These are phyloP conservation scores for Sylvia borin DNA, from an alignment of 2,797 vertebrate genomes.

Conservation along the genomic window DNA sequence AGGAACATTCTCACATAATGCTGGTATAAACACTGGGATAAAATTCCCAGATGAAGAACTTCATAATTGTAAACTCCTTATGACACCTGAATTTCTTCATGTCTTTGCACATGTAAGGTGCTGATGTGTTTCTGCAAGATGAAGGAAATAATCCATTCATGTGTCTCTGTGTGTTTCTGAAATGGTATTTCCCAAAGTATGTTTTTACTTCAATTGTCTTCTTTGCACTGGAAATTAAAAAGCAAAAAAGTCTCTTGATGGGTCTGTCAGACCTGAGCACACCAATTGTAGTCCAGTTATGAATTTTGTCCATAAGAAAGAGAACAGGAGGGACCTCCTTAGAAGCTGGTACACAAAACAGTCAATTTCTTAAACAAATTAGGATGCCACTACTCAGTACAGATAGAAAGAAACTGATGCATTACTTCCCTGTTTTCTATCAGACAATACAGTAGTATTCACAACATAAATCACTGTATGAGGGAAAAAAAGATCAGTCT, in stretches of 20 bases:
- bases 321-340: not conserved
- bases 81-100: not conserved
- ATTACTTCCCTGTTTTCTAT: not conserved
- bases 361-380: slow-evolving; percentile 26
- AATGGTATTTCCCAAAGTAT: not conserved
- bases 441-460: not conserved
- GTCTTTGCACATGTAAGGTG: not conserved
- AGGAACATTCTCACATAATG: not conserved
- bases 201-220: not conserved
- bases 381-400: not conserved
- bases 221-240: not conserved
- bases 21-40: not conserved
- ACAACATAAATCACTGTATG: not conserved
- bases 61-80: not conserved
- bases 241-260: not conserved
- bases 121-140: not conserved
- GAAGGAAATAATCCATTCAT: not conserved
- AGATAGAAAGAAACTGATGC: not conserved
- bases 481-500: not conserved
- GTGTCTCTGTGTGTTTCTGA: not conserved
- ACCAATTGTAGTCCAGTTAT: not conserved
- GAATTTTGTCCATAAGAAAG: not conserved
- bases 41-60: not conserved
- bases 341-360: not conserved
- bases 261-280: not conserved